These are phyloP conservation scores for Lumbricus terrestris DNA, from an alignment of 2,888 invertebrate species.

Conservation along the genomic window DNA sequence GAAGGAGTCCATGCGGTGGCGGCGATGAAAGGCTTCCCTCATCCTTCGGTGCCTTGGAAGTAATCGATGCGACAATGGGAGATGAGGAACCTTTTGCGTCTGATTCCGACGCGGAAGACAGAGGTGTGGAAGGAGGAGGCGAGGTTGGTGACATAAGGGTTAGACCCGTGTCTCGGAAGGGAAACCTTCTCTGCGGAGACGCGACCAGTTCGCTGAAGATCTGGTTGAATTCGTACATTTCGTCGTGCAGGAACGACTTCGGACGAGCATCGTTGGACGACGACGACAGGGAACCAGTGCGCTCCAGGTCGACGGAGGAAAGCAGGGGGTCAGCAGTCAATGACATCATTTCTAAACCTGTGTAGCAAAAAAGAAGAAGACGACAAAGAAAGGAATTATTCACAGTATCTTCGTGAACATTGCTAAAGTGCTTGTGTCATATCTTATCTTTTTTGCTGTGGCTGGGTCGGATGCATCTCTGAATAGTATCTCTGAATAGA, in stretches of 20 bases:
- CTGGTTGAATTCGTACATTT: conserved; percentile 34
- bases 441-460: too few relatives aligned
- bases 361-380: background rate
- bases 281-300: background rate
- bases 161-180: background rate
- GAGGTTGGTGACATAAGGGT: background rate
- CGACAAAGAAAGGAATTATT: too few relatives aligned
- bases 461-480: too few relatives aligned
- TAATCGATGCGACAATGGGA: background rate
- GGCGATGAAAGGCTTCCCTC: background rate
- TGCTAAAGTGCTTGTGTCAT: too few relatives aligned
- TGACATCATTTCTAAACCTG: background rate
- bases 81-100: background rate
- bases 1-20: background rate
- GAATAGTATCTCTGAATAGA: too few relatives aligned
- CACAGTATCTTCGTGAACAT: background rate
- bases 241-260: conserved; percentile 38
- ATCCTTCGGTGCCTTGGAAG: background rate
- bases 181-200: background rate
- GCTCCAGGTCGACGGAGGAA: background rate
- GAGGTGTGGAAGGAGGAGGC: too few relatives aligned
- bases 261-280: conserved; percentile 29
- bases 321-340: background rate
- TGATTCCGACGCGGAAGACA: background rate
- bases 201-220: conserved; percentile 31